These are phyloP conservation scores for Heliconius melpomene DNA, from an alignment of 1,140 invertebrate genomes.

Conservation along the genomic window DNA sequence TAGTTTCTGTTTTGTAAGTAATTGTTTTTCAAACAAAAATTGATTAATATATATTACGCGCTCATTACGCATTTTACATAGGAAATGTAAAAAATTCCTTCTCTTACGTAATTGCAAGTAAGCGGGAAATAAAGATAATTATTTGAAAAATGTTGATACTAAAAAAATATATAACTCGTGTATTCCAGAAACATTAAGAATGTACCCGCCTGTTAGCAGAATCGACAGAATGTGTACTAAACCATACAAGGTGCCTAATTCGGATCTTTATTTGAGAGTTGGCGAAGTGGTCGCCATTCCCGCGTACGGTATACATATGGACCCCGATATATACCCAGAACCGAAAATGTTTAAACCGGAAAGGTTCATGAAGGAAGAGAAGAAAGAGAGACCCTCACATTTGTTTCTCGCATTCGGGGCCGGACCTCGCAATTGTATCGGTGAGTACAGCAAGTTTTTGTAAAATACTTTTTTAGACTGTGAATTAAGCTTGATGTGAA, in stretches of 20 bases:
- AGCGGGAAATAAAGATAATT: too few relatives aligned
- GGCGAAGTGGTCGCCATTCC: constrained; percentile 75
- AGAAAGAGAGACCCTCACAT: constrained; percentile 77
- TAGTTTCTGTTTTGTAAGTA: too few relatives aligned
- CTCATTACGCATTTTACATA: too few relatives aligned
- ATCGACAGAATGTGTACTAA: constrained; percentile 79
- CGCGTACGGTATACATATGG: constrained; percentile 81
- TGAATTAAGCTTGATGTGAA: too few relatives aligned
- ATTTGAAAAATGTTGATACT: too few relatives aligned
- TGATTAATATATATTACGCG: too few relatives aligned
- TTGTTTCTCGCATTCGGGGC: constrained; percentile 87
- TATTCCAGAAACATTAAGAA: constrained; percentile 83
- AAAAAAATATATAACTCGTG: neutral
- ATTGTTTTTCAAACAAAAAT: too few relatives aligned
- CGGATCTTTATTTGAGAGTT: constrained; percentile 69
- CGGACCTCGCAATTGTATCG: constrained; percentile 88
- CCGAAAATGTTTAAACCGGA: constrained; percentile 83
- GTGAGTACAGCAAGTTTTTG: constrained; percentile 56
- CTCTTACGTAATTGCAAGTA: too few relatives aligned
- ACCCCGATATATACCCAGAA: constrained; percentile 82
- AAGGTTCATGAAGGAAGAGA: constrained; percentile 80
- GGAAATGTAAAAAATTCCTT: too few relatives aligned
- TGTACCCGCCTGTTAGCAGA: constrained; percentile 81
- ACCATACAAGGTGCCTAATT: constrained; percentile 77
- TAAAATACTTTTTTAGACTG: too few relatives aligned